Evolutionary conservation across 2,797 vertebrate species (phyloP).

Genomic region (Spea hammondii): DNA sequence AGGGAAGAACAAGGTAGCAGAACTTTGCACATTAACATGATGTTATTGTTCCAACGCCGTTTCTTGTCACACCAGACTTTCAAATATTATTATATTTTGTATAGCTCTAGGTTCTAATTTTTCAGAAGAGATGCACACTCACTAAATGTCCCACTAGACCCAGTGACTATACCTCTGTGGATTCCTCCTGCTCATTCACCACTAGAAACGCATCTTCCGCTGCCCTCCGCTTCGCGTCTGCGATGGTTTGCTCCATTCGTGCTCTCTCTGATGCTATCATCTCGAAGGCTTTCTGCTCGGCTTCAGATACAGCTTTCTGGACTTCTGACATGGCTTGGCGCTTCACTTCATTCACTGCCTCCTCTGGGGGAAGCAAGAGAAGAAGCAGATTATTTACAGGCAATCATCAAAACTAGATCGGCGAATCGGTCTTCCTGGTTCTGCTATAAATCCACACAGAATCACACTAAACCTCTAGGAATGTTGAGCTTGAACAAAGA

Average conservation of each 20-base stretch:
- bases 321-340: constrained; percentile 98
- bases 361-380: constrained; percentile 71
- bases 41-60: too few relatives aligned
- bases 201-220: constrained; percentile 90
- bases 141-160: not conserved
- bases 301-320: constrained; percentile 94
- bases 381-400: not conserved
- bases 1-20: too few relatives aligned
- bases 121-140: not conserved
- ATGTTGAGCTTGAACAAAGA: too few relatives aligned
- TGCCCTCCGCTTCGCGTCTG: constrained; percentile 92
- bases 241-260: constrained; percentile 95
- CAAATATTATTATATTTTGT: too few relatives aligned
- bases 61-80: too few relatives aligned
- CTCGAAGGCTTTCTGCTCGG: constrained; percentile 96
- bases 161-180: constrained; percentile 82
- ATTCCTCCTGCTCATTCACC: constrained; percentile 97
- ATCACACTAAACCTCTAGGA: too few relatives aligned
- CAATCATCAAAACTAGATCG: too few relatives aligned
- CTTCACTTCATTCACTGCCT: constrained; percentile 98
- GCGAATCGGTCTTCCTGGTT: too few relatives aligned
- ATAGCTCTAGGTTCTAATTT: not conserved
- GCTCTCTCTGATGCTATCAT: constrained; percentile 93
- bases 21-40: too few relatives aligned
- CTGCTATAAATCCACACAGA: too few relatives aligned